Evolutionary conservation across 2,113 vertebrate species (phyloP), one percentile per base, ranked within the genome.

Genomic region (Phalacrocorax aristotelis): DNA sequence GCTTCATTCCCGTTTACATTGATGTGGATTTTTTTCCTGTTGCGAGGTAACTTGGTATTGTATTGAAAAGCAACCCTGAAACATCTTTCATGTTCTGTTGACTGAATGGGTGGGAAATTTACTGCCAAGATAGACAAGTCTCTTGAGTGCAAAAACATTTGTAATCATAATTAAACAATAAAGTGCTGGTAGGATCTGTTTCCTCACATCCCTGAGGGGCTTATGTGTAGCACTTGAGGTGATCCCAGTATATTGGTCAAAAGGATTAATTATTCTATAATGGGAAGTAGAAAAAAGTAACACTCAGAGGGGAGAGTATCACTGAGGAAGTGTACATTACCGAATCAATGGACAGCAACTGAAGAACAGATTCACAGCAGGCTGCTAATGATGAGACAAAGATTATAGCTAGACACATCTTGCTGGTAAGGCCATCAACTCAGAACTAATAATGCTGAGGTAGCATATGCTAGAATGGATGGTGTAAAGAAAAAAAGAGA

Each of bases 331-430:
- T 18, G 83, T 62, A 42, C 82, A 57, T 96, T 91, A 87, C 66
- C 61, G 82, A 86, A 87, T 96, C 95, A 74, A 82, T 61, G 78
- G 81, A 64, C 91, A 96, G 89, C 93, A 90, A 68, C 11, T 51
- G 77, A 54, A 83, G 89, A 91, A 54, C 49, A 76, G 44, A 83
- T 64, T 94, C 93, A 79, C 89, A 95, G 95, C 85, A 85, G 93
- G 79, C 54, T 91, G 87, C 86, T 95, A 94, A 85, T 55, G 80
- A 85, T 68, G 72, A 95, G 52, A 44, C 51, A 74, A 71, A 95
- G 78, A 94, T 95, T 94, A 70, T 70, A 89, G 83, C 55, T 5
- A 83, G 69, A 71, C 61, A 40, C 40, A 52, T 90, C 89, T 88
- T 86, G 32, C 46, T 93, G 62, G 4, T 69, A 44, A 93, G 79